These are phyloP conservation scores for Asarcornis scutulata DNA, from an alignment of 2,113 vertebrate genomes.

Conservation along the genomic window DNA sequence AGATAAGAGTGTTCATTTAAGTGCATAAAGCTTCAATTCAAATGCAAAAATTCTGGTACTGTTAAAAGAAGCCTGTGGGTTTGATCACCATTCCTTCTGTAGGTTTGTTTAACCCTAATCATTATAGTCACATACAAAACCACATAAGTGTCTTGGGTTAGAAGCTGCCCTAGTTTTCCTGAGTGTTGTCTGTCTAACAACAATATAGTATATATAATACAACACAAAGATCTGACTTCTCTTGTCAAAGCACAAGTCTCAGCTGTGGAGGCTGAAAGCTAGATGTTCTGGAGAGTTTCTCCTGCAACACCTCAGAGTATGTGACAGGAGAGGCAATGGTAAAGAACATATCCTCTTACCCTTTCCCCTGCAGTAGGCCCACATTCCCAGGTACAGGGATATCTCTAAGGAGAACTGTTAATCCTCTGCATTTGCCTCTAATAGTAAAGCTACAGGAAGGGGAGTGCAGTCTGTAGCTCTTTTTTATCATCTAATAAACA, in stretches of 20 bases:
- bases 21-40: neutral
- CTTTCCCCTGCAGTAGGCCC: neutral
- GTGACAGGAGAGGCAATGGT: neutral
- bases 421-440: neutral
- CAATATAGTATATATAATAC: neutral
- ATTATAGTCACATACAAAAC: neutral
- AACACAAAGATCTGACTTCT: neutral
- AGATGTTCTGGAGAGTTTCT: neutral
- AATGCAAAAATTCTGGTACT: neutral
- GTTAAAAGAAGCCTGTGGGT: neutral
- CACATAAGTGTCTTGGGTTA: neutral
- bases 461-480: neutral
- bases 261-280: neutral
- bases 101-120: neutral
- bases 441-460: neutral
- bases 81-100: neutral
- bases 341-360: neutral
- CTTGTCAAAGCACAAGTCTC: neutral
- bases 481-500: neutral
- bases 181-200: neutral
- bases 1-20: neutral
- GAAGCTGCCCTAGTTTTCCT: neutral
- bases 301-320: neutral
- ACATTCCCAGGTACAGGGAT: neutral
- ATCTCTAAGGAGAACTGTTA: neutral